These are phyloP conservation scores for Phylloscopus trochiloides DNA, from an alignment of 2,113 vertebrate species.

Conservation along the genomic window DNA sequence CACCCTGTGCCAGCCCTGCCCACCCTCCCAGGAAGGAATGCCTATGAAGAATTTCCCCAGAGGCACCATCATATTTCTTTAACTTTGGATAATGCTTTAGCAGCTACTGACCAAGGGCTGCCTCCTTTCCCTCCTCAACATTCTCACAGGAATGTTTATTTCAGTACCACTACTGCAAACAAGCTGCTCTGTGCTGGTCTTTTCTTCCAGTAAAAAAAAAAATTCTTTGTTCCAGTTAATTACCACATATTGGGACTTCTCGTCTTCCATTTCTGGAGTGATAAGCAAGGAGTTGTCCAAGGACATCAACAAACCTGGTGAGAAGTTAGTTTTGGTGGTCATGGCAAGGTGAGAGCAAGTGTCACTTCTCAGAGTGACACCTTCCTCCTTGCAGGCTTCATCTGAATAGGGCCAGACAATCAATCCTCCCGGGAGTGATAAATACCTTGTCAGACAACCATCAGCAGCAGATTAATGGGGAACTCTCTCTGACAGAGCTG, in stretches of 20 bases:
- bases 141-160: neutral
- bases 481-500: neutral
- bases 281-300: neutral
- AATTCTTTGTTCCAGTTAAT: neutral
- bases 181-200: neutral
- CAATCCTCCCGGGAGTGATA: neutral
- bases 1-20: neutral
- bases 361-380: neutral
- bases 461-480: accelerated
- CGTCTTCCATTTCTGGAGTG: accelerated
- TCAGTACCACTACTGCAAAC: neutral
- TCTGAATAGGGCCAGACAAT: accelerated
- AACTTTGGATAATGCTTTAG: neutral
- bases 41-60: neutral
- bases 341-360: accelerated
- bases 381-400: neutral
- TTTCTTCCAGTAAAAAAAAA: neutral
- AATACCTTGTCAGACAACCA: accelerated
- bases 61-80: neutral
- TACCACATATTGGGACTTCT: neutral
- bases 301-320: neutral
- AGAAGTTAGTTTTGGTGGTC: neutral
- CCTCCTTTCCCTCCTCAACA: neutral
- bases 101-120: neutral
- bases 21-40: neutral